Evolutionary conservation across 2,888 invertebrate species (phyloP), one percentile per base, ranked within the genome.

Genomic region (Cyclophora punctaria): DNA sequence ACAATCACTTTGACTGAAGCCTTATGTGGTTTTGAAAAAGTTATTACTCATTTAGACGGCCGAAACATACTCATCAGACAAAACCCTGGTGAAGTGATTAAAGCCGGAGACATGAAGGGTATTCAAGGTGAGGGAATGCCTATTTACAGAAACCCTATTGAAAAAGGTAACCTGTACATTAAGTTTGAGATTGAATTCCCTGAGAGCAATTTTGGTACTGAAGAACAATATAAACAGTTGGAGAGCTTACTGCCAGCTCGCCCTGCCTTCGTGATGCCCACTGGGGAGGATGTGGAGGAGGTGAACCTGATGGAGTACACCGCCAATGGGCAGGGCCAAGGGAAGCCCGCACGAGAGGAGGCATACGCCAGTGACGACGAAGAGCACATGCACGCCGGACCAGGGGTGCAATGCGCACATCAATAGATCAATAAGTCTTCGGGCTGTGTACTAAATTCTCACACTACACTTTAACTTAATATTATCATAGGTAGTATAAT

Each of bases 81-180:
- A 64, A 90, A 92, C 48, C 91, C 95, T 3, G 98, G 97, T 7
- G 92, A 94, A 63, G 93, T 98, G 20, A 92, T 98, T 57, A 93
- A 94, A 68, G 96, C 96, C 49, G 95, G 95, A 75, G 91, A 91
- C 70, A 81, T 95, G 3, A 95, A 94, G 76, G 92, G 93, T 56
- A 92, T 98, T 50, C 87, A 89, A 56, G 94, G 93, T 3, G 96
- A 97, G 80, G 98, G 98, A 34, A 98, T 98, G 97, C 98, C 98
- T 1, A 89, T 92, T 41, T 92, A 92, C 67, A 94, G 93, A 73
- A 94, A 94, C 79, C 95, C 96, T 4, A 94, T 94, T 75, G 94
- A 96, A 66, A 94, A 92, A 74, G 98, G 98, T 49, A 94, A 96
- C 78, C 86, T 98, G 47, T 94, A 94, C 71, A 91, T 98, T 50